phyloP scores from a whole-genome alignment of 1,140 invertebrate species.

The Samia ricini region DNA sequence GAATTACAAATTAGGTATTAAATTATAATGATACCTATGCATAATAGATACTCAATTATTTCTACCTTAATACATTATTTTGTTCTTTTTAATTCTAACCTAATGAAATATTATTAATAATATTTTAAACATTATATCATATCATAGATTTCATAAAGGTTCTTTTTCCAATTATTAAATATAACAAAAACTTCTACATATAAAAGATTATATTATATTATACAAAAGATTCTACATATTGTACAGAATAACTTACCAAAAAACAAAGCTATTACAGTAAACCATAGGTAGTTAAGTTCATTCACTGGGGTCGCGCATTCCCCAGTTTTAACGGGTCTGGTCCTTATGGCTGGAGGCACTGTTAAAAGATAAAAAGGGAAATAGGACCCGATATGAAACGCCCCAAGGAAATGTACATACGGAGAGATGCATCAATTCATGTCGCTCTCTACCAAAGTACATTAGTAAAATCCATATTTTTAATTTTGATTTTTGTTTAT shows the following conservation, averaged over 20 bases:
- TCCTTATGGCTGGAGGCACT: conserved; percentile 63
- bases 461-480: conserved; percentile 55
- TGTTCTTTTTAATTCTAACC: neutral
- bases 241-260: neutral
- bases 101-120: neutral
- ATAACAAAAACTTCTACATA: neutral
- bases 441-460: conserved; percentile 64
- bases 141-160: neutral
- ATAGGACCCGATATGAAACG: conserved; percentile 44
- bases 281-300: conserved; percentile 45
- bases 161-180: neutral
- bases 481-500: conserved; percentile 69
- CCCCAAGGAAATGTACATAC: conserved; percentile 28
- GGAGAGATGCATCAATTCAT: conserved; percentile 62
- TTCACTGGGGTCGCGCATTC: conserved; percentile 57
- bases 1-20: neutral
- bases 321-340: conserved; percentile 48
- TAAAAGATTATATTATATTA: neutral
- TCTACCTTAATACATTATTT: neutral
- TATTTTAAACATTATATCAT: neutral
- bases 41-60: too few species aligned
- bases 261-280: conserved; percentile 9
- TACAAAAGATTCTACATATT: neutral
- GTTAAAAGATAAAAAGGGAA: conserved; percentile 62
- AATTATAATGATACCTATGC: neutral